A percentile compares a stretch with the other conserved stretches of the same genome.
phyloP scores from a whole-genome alignment of 2,888 invertebrate genomes.

The Esperia sulphurella region DNA sequence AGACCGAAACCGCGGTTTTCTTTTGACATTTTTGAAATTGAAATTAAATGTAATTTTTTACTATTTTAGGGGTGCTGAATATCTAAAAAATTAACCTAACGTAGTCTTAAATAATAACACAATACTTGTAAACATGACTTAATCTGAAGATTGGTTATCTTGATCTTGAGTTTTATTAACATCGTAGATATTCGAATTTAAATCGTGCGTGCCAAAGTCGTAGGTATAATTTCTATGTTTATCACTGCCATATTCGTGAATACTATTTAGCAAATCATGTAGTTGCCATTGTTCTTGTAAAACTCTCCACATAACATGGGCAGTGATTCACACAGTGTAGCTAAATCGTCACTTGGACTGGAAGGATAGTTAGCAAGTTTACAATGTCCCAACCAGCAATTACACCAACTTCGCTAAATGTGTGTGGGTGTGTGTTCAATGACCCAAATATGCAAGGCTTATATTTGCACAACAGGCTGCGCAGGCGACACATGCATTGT shows the following conservation, averaged over 20 bases:
- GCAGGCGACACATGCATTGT: constrained; percentile 14
- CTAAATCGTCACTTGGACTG: constrained; percentile 1
- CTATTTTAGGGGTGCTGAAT: too few species aligned
- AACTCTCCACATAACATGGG: neutral
- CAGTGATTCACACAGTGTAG: neutral
- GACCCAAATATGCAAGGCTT: constrained; percentile 13
- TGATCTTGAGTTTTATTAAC: too few species aligned
- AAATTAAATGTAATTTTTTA: too few species aligned
- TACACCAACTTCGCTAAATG: constrained; percentile 3
- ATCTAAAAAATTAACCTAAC: too few species aligned
- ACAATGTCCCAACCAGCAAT: constrained; percentile 5
- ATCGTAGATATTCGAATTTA: too few species aligned
- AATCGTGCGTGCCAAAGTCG: too few species aligned
- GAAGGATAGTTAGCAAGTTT: constrained; percentile 7
- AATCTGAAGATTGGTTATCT: too few species aligned
- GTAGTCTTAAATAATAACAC: too few species aligned
- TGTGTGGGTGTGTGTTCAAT: constrained; percentile 11
- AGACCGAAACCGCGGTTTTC: too few species aligned
- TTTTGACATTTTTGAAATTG: too few species aligned
- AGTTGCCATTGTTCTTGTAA: neutral
- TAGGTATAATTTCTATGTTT: neutral
- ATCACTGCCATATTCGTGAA: too few species aligned
- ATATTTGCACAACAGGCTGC: neutral
- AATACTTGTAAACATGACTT: too few species aligned
- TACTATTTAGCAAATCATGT: neutral